Evolutionary conservation across 2,888 invertebrate species (phyloP), one percentile per base, ranked within the genome.

Genomic region (Scaptomyza parva): DNA sequence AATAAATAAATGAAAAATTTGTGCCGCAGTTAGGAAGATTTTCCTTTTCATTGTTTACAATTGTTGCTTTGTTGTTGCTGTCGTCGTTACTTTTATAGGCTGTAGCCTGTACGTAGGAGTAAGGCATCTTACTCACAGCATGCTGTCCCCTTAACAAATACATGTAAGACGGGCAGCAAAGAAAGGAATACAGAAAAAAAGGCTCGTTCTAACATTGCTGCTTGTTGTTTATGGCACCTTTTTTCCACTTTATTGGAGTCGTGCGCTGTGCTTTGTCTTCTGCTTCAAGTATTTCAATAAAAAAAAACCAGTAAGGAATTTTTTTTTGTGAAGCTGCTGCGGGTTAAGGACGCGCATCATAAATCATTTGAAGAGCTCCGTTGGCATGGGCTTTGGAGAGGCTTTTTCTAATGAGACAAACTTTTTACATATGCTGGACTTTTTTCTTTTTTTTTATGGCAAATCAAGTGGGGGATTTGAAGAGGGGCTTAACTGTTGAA

Each of bases 1-100:
- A 88, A 83, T 88, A 84, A 83, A 88, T 84, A 86, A 86, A 80
- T 86, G 87, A 86, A 77, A 83, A 79, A 83, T 76, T 70, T 88
- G 72, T 76, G 76, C 68, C 68, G 48, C 78, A 74, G 65, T 67
- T 67, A 64, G 54, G 53, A 70, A 68, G 81, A 83, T 70, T 80
- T 80, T 86, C 53, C 70, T 70, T 70, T 64, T 63, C 70, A 73
- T 76, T 83, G 80, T 86, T 83, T 86, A 76, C 81, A 81, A 87
- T 81, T 86, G 86, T 59, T 43, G 61, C 33, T 47, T 81, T 86
- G 86, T 59, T 43, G 61, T 28, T 47, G 43, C 62, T 47, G 47
- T 18, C 28, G 30, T 30, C 20, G 30, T 35, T 51, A 8, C 33
- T 39, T 26, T 61, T 53, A 53, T 57, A 39, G 62, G 48, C 52